Evolutionary conservation across 2,888 invertebrate genomes (phyloP).

Genomic region (Drosophila recens): DNA sequence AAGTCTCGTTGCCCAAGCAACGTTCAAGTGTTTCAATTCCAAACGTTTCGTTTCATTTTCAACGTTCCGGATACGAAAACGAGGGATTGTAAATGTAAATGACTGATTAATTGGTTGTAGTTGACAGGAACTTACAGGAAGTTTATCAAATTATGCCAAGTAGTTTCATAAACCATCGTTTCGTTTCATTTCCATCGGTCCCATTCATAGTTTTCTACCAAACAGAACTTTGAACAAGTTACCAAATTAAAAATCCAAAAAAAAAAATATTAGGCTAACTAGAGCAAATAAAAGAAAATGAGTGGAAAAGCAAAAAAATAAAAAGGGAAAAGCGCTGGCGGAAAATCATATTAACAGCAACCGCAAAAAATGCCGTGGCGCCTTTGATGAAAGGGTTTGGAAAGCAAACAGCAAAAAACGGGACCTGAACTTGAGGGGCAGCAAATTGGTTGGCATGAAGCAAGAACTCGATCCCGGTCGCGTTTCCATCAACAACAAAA

Average conservation of each 20-base stretch:
- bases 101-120: too few species aligned
- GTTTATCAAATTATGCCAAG: not conserved
- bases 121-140: not conserved
- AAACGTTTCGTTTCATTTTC: not conserved
- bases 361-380: constrained; percentile 65
- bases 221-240: constrained; percentile 24
- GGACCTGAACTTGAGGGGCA: constrained; percentile 16
- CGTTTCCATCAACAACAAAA: constrained; percentile 34
- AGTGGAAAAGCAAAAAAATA: not conserved
- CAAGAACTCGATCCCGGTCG: constrained; percentile 57
- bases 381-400: constrained; percentile 75
- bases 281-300: constrained; percentile 20
- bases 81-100: not conserved
- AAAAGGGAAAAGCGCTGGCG: constrained; percentile 38
- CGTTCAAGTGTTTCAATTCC: not conserved
- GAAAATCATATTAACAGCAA: constrained; percentile 71
- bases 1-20: constrained; percentile 3
- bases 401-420: constrained; percentile 52
- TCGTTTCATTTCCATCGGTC: not conserved
- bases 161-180: too few species aligned
- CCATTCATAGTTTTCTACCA: not conserved
- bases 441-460: constrained; percentile 48
- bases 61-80: not conserved
- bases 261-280: constrained; percentile 43
- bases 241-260: constrained; percentile 14